phyloP scores from a whole-genome alignment of 2,113 vertebrate genomes.

The Polyodon spathula region DNA sequence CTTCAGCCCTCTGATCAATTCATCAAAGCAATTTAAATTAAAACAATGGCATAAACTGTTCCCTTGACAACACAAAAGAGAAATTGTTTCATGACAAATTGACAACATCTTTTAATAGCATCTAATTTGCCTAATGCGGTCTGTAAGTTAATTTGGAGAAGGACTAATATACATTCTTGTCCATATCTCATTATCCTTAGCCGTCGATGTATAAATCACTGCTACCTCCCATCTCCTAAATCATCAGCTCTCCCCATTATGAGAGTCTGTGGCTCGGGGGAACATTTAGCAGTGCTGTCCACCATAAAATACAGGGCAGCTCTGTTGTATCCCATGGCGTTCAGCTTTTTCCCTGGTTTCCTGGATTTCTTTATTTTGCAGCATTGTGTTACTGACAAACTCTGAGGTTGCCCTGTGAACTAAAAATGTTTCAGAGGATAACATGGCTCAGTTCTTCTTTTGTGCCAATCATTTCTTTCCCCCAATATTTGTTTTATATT shows the following conservation, averaged over 20 bases:
- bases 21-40: constrained; percentile 71
- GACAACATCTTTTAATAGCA: constrained; percentile 72
- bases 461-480: not conserved
- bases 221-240: constrained; percentile 64
- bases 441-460: constrained; percentile 1
- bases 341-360: not conserved
- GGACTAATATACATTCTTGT: constrained; percentile 58
- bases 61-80: constrained; percentile 66
- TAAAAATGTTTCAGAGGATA: constrained; percentile 15
- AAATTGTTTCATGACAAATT: constrained; percentile 77
- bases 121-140: constrained; percentile 82
- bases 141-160: constrained; percentile 73
- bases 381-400: not conserved
- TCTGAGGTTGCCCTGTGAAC: constrained; percentile 14
- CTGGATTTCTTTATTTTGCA: not conserved
- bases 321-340: not conserved
- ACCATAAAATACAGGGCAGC: constrained; percentile 3
- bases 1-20: constrained; percentile 62
- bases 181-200: constrained; percentile 71
- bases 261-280: not conserved
- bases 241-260: constrained; percentile 35
- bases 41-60: constrained; percentile 62
- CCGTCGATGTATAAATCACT: constrained; percentile 72
- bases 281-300: not conserved
- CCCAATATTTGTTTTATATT: not conserved